These are phyloP conservation scores for Ammospiza nelsoni DNA, from an alignment of 2,113 vertebrate species.

Conservation along the genomic window DNA sequence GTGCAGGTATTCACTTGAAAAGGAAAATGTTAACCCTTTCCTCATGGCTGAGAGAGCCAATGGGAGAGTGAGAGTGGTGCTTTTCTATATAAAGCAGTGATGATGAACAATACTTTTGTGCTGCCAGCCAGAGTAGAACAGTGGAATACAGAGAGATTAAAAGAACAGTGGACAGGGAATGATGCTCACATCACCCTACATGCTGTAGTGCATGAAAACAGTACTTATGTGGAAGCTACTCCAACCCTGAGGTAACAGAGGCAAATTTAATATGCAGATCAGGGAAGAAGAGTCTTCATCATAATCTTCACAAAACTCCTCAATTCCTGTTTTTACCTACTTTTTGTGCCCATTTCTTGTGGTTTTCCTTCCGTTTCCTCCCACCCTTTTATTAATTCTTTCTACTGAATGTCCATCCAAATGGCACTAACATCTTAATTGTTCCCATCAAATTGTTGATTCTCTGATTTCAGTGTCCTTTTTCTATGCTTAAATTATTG, in stretches of 20 bases:
- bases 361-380: neutral
- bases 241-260: neutral
- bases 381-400: neutral
- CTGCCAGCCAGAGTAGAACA: neutral
- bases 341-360: neutral
- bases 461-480: neutral
- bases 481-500: neutral
- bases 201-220: neutral
- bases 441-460: neutral
- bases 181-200: neutral
- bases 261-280: neutral
- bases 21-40: neutral
- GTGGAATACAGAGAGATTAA: neutral
- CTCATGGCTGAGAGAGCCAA: neutral
- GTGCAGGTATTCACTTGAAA: neutral
- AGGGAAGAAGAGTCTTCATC: neutral
- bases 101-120: neutral
- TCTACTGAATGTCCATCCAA: neutral
- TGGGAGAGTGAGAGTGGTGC: neutral
- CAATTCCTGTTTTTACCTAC: neutral
- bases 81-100: neutral
- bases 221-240: neutral
- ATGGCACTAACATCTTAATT: neutral
- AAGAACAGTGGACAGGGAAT: neutral
- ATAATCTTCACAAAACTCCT: neutral